These are phyloP conservation scores for Atractosteus spatula DNA, from an alignment of 2,113 vertebrate species.

Conservation along the genomic window DNA sequence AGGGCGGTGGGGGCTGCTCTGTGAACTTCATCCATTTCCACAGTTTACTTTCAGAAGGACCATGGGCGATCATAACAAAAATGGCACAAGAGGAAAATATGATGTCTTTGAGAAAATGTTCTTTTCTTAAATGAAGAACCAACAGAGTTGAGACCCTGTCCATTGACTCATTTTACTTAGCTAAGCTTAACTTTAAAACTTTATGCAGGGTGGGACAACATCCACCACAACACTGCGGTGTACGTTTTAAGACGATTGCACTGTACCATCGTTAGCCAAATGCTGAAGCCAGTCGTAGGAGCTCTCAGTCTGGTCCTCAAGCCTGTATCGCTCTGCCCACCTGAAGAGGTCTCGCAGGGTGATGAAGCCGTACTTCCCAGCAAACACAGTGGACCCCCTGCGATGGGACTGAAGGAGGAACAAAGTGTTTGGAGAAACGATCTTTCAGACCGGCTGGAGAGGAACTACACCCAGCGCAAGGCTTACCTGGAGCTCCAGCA, in stretches of 20 bases:
- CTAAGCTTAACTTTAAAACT: too few relatives aligned
- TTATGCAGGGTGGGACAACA: too few relatives aligned
- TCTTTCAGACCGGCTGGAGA: background rate
- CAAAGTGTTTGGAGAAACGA: background rate
- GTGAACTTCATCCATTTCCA: too few relatives aligned
- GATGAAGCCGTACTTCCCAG: conserved; percentile 95
- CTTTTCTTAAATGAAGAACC: too few relatives aligned
- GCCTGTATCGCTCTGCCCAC: conserved; percentile 90
- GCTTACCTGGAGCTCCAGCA: conserved; percentile 91
- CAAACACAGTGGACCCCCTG: conserved; percentile 89
- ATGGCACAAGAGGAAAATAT: too few relatives aligned
- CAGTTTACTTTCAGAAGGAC: too few relatives aligned
- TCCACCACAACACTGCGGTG: too few relatives aligned
- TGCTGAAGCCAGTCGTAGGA: conserved; percentile 92
- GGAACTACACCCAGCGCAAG: background rate
- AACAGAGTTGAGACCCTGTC: too few relatives aligned
- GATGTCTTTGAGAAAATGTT: too few relatives aligned
- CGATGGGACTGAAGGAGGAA: conserved; percentile 75
- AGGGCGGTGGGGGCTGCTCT: too few relatives aligned
- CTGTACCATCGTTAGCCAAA: conserved; percentile 88
- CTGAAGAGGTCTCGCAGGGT: conserved; percentile 93
- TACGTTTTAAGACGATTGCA: background rate
- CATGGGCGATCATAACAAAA: too few relatives aligned
- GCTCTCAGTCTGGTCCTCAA: conserved; percentile 74
- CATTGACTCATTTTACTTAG: too few relatives aligned